Evolutionary conservation across 2,888 invertebrate genomes (phyloP), one percentile per base, ranked within the genome.

Genomic region (Tuta absoluta): DNA sequence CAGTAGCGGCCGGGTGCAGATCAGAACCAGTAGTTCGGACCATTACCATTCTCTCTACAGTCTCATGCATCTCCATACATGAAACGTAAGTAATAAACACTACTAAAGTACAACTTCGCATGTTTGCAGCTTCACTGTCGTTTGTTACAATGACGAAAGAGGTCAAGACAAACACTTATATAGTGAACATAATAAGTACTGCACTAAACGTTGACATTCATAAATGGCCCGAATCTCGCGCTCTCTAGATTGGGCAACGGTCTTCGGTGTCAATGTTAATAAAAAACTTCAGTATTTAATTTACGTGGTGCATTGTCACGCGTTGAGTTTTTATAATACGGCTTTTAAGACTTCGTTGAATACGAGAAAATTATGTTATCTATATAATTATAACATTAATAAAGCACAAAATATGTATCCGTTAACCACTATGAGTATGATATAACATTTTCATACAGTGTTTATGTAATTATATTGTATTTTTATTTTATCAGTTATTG

Each of bases 1-100:
- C 94, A 0, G 93, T 92, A 0, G 93, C 93, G 0, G 93, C 93
- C 0, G 93, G 92, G 67, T 93, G 93, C 41, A 93, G 91, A 77
- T 94, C 94, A 5, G 93, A 92, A 51, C 92, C 91, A 0, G 92
- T 88, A 65, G 91, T 93, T 63, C 93, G 87, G 49, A 93, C 91
- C 85, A 93, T 89, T 37, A 92, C 91, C 89, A 92, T 93, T 69
- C 92, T 80, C 68, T 91, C 87, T 1, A 92, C 90, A 3, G 91
- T 91, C 75, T 92, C 92, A 72, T 83, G 81, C 87, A 87, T 89
- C 72, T 89, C 85, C 85, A 89, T 88, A 72, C 87, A 85, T 71
- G 81, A 77, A 51, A 76, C 81, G 60, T 77, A 64, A 4, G 73
- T 69, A 41, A 85, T 67, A n/a, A 87, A 62, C 63, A 86, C 67